Evolutionary conservation across 2,113 vertebrate species (phyloP), one percentile per base, ranked within the genome.

Genomic region (Albula goreensis): DNA sequence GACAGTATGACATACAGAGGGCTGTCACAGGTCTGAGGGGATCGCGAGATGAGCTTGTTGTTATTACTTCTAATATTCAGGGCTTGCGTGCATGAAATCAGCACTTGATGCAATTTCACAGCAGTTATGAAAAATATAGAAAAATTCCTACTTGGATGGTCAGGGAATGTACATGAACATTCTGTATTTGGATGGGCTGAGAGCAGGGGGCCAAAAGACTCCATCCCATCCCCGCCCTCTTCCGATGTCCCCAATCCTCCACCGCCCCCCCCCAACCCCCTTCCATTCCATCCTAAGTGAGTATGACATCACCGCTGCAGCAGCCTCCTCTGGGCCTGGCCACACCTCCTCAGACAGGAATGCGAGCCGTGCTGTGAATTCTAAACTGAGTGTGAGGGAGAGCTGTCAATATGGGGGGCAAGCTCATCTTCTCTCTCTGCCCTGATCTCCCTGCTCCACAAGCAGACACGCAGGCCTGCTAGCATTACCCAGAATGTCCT

Each of bases 221-320:
- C 56, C 56, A 60, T 66, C 70, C 51, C 25, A 82, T 53, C 4
- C 31, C 13, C 19, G 41, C 50, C 78, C 7, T 2, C 7, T 9
- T 49, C 57, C n/a, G 17, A 57, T 53, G 89, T 88, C 86, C 91
- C 78, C 60, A 74, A 77, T n/a, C 77, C 57, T 85, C 53, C 60
- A 70, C 52, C 86, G 74, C 50, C 81, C 56, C 22, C 9, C 6
- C 50, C 50, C n/a, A 15, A 60, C 82, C 80, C 81, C 56, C 81
- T 79, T 81, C 89, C 82, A 85, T 84, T 74, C 53, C 88, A 87
- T 88, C 86, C 81, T 80, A 78, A 74, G 50, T 91, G 87, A 25
- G 87, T 89, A 95, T 96, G 92, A 95, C 94, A 95, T 95, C 94
- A 95, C 89, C 95, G 94, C 95, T 93, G 93, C 90, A 92, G 93